phyloP scores from a whole-genome alignment of 2,113 vertebrate species.

The Toxotes jaculatrix region DNA sequence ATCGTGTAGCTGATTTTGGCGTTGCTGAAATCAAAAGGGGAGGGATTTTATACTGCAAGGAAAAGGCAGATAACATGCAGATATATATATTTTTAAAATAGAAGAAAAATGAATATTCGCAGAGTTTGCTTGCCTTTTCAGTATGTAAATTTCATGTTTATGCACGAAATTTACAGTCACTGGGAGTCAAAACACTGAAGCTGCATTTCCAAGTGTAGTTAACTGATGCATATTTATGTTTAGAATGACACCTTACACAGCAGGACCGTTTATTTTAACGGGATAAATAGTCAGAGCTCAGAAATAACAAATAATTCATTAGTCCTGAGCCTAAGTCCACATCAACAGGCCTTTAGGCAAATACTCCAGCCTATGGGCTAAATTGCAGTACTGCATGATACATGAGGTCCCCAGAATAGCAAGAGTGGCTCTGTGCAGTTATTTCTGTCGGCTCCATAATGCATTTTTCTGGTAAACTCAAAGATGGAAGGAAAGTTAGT shows the following conservation, averaged over 20 bases:
- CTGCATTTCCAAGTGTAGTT: neutral
- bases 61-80: neutral
- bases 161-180: neutral
- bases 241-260: neutral
- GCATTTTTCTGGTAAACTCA: conserved; percentile 57
- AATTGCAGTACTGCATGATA: conserved; percentile 54
- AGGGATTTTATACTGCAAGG: neutral
- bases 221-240: neutral
- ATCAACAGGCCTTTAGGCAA: neutral
- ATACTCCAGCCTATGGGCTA: conserved; percentile 40
- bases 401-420: conserved; percentile 57
- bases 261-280: neutral
- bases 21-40: conserved; percentile 41
- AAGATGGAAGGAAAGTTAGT: conserved; percentile 9
- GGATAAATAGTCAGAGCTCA: neutral
- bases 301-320: neutral
- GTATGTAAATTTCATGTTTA: neutral
- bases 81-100: neutral
- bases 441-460: conserved; percentile 63
- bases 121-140: neutral
- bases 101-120: neutral
- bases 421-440: conserved; percentile 39
- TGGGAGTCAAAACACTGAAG: no score
- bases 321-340: neutral
- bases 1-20: conserved; percentile 72